Percentiles rank a stretch among this genome's conserved stretches.
These are phyloP conservation scores for Hassar affinis DNA, from an alignment of 2,113 vertebrate species.

Conservation along the genomic window DNA sequence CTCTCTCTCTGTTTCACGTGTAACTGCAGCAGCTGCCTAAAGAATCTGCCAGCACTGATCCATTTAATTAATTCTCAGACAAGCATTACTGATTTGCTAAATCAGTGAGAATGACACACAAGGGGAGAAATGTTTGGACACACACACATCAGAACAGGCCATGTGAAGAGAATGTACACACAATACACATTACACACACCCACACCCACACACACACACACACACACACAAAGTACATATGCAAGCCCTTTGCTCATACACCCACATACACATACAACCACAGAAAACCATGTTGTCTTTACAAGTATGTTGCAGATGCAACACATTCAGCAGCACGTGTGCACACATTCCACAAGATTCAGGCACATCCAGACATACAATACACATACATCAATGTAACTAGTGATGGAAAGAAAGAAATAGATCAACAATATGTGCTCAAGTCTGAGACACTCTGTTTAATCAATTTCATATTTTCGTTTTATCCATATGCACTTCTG, in stretches of 20 bases:
- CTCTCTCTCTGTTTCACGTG: slow-evolving; percentile 48
- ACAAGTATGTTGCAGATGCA: slow-evolving; percentile 35
- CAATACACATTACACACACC: background rate
- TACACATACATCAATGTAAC: slow-evolving; percentile 47
- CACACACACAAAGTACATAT: slow-evolving; percentile 51
- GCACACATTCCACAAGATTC: slow-evolving; percentile 5
- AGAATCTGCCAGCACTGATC: slow-evolving; percentile 71
- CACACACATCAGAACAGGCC: too few relatives aligned
- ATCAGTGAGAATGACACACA: slow-evolving; percentile 77
- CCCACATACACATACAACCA: background rate
- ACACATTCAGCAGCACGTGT: slow-evolving; percentile 1
- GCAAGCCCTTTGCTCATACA: background rate
- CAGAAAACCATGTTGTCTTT: background rate
- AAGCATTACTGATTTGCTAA: slow-evolving; percentile 79
- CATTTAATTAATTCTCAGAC: slow-evolving; percentile 80
- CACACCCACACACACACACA: background rate
- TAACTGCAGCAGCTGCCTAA: slow-evolving; percentile 63
- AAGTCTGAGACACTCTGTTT: slow-evolving; percentile 63
- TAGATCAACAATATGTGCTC: slow-evolving; percentile 42
- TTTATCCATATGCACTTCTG: slow-evolving; percentile 36
- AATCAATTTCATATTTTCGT: slow-evolving; percentile 67
- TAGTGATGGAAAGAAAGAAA: slow-evolving; percentile 5
- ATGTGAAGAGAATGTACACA: too few relatives aligned
- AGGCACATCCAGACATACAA: slow-evolving; percentile 2
- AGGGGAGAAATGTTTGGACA: slow-evolving; percentile 72